Conservation (phyloP, 2,113 vertebrate species). For the Phaetusa simplex region DNA sequence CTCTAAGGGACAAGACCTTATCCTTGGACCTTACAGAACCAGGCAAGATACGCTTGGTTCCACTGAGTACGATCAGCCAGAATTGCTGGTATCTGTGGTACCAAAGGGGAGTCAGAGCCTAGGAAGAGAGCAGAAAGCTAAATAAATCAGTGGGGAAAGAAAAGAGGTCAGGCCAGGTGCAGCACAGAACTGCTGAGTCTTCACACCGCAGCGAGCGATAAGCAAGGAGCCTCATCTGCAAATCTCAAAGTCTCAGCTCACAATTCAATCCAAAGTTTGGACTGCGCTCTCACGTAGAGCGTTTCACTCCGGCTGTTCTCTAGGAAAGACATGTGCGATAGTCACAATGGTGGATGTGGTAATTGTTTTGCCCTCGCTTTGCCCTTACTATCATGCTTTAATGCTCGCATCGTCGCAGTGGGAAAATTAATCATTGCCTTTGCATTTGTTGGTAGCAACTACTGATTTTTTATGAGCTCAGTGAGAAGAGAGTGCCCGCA, state of each 20-base stretch:
- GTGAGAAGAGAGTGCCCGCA: not conserved
- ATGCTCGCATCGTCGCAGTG: accelerated
- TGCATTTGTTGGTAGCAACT: not conserved
- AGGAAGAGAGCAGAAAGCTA: conserved; percentile 25
- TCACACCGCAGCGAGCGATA: not conserved
- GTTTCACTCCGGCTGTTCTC: not conserved
- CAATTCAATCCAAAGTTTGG: not conserved
- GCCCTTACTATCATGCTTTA: not conserved
- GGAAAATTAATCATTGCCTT: not conserved
- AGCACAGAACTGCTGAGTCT: conserved; percentile 48
- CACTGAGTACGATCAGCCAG: not conserved
- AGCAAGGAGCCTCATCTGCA: conserved; percentile 27
- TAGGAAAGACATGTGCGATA: not conserved
- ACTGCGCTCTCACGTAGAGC: not conserved
- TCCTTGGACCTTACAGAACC: not conserved
- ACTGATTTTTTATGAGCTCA: not conserved
- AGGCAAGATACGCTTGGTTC: not conserved
- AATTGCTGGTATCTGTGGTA: not conserved
- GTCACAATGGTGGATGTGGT: not conserved
- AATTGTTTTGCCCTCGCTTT: not conserved
- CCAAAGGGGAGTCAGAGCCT: not conserved
- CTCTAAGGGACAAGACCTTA: not conserved
- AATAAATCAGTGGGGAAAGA: conserved; percentile 17
- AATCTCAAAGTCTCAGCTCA: conserved; percentile 34
- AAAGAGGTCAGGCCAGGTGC: conserved; percentile 58